Conservation (phyloP, 2,888 invertebrate species). For the Ectemnius continuus region DNA sequence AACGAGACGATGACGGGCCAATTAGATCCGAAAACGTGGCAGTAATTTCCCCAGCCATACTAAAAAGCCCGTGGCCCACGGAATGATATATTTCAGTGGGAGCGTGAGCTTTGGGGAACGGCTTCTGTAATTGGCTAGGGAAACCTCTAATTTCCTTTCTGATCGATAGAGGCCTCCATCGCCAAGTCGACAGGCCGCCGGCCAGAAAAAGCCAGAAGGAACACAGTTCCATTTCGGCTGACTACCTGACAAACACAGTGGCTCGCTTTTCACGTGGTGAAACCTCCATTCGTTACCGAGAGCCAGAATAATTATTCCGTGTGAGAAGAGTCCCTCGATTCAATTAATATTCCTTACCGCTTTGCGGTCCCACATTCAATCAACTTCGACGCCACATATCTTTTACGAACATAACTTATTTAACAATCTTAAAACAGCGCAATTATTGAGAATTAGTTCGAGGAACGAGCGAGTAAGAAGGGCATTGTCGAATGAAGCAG, state of each 20-base stretch:
- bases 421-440: too few species aligned
- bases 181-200: neutral
- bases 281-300: neutral
- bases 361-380: too few species aligned
- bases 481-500: neutral
- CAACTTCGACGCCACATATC: too few species aligned
- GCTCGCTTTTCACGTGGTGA: neutral
- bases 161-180: slow-evolving; percentile 41
- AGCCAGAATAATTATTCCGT: neutral
- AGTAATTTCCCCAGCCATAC: slow-evolving; percentile 42
- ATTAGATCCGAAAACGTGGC: slow-evolving; percentile 71
- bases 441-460: too few species aligned
- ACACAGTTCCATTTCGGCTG: neutral
- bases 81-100: slow-evolving; percentile 51
- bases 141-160: slow-evolving; percentile 47
- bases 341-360: too few species aligned
- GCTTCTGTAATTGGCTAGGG: slow-evolving; percentile 44
- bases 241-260: neutral
- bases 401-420: too few species aligned
- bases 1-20: slow-evolving; percentile 76
- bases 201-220: slow-evolving; percentile 1
- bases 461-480: too few species aligned
- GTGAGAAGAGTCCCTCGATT: neutral
- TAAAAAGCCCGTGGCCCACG: slow-evolving; percentile 25
- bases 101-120: slow-evolving; percentile 29